Base-by-base conservation (phyloP, 2,113 vertebrate species). In the Ceyx melanurus region DNA sequence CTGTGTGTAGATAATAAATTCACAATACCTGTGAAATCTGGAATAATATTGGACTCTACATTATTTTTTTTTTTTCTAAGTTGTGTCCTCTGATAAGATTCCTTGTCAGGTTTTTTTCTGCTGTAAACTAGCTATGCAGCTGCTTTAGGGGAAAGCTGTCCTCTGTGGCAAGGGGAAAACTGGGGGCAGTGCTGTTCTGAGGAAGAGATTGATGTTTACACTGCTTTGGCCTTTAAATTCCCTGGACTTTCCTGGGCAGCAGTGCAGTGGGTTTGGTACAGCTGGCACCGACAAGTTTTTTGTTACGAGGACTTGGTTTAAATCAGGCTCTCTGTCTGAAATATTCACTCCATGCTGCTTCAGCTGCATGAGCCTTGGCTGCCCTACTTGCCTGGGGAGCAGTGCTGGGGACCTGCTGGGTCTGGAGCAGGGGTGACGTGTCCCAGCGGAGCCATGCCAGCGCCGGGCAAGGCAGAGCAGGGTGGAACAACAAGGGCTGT, bases 371-470 rank as follows among this genome's bases (percentile, higher is more conserved):
- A 7, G 25, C 28, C 58, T 0, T 45, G 43, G 9, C 42, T 83
- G 68, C 56, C 31, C 54, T 19, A n/a, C 31, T 54, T 67, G 57
- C 43, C 35, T 0, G 0, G 17, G 13, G 15, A 37, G 68, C 28
- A 3, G 15, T 4, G 21, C 10, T 0, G 2, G 40, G 35, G 57
- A n/a, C 25, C 21, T 9, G 35, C 46, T 26, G 62, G 70, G 26
- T 40, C 53, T 1, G 6, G 18, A 5, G n/a, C 17, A 5, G 56
- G 33, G 64, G 28, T 25, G 54, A 7, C 33, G 3, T 2, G 10
- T 5, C 1, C 6, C 42, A 23, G 31, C 0, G 3, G 51, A 40
- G 14, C 2, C 10, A 26, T 22, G 57, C 77, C 46, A 40, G 61
- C 0, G 8, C 42, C 5, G 50, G 42, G 20, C 16, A 37, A 48